Conservation (phyloP, 2,888 invertebrate genomes). For the Dicyrtomina minuta region DNA sequence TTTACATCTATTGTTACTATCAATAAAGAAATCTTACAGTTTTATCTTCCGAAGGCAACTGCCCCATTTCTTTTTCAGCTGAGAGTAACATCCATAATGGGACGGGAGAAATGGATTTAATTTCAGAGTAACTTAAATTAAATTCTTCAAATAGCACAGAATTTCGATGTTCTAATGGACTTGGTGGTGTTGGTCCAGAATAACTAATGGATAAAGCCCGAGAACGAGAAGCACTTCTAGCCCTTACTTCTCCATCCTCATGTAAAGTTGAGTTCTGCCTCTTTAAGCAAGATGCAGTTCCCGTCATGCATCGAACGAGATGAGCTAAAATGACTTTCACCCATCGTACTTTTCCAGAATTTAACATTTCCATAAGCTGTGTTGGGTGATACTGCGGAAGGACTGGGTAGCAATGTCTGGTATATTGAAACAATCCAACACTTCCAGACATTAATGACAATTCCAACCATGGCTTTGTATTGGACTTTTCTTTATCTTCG, state of each 20-base stretch:
- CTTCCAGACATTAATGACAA: slow-evolving; percentile 50
- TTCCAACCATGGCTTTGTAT: slow-evolving; percentile 41
- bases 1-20: neutral
- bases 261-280: slow-evolving; percentile 56
- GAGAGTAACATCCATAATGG: slow-evolving; percentile 94
- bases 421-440: slow-evolving; percentile 91
- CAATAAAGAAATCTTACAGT: slow-evolving; percentile 32
- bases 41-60: slow-evolving; percentile 48
- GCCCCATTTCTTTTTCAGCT: slow-evolving; percentile 79
- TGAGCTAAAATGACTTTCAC: slow-evolving; percentile 98
- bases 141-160: slow-evolving; percentile 83
- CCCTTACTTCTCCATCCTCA: slow-evolving; percentile 65
- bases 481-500: slow-evolving; percentile 7
- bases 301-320: slow-evolving; percentile 64
- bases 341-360: slow-evolving; percentile 96
- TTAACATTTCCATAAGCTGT: slow-evolving; percentile 95
- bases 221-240: slow-evolving; percentile 83
- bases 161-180: slow-evolving; percentile 75
- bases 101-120: slow-evolving; percentile 95
- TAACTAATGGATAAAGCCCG: slow-evolving; percentile 86
- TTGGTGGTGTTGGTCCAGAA: slow-evolving; percentile 63
- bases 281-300: slow-evolving; percentile 42
- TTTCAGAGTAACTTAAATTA: slow-evolving; percentile 89
- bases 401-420: slow-evolving; percentile 94
- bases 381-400: slow-evolving; percentile 99